Conservation (phyloP, 2,888 invertebrate genomes). For the Buathra laborator region DNA sequence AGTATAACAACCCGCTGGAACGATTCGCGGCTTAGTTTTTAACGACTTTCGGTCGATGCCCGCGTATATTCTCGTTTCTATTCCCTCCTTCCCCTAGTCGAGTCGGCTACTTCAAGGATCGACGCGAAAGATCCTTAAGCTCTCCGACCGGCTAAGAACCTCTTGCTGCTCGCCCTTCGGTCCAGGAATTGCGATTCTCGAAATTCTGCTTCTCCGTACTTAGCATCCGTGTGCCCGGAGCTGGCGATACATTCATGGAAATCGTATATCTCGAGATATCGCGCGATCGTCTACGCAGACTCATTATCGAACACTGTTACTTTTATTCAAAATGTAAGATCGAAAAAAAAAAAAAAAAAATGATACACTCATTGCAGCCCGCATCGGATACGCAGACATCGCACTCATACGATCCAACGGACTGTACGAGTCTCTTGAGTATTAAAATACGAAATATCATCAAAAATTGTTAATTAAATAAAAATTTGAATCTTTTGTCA, state of each 20-base stretch:
- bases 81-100: slow-evolving; percentile 16
- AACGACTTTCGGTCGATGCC: slow-evolving; percentile 74
- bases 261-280: slow-evolving; percentile 6
- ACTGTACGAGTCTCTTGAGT: no score
- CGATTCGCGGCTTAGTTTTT: slow-evolving; percentile 73
- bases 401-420: no score
- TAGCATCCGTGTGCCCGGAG: slow-evolving; percentile 7
- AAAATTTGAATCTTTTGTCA: no score
- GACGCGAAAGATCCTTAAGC: slow-evolving; percentile 17
- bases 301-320: neutral
- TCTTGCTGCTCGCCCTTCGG: slow-evolving; percentile 26
- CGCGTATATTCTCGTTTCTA: slow-evolving; percentile 41
- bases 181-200: slow-evolving; percentile 72
- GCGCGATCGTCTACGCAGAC: neutral
- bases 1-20: slow-evolving; percentile 73
- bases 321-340: neutral
- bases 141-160: slow-evolving; percentile 66
- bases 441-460: no score
- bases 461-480: no score
- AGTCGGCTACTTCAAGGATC: slow-evolving; percentile 75
- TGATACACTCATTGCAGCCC: no score
- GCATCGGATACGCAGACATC: no score
- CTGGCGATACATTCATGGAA: slow-evolving; percentile 17
- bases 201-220: slow-evolving; percentile 66
- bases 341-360: neutral